Base-by-base conservation (phyloP, 2,888 invertebrate genomes). In the Melangyna quadrimaculata region DNA sequence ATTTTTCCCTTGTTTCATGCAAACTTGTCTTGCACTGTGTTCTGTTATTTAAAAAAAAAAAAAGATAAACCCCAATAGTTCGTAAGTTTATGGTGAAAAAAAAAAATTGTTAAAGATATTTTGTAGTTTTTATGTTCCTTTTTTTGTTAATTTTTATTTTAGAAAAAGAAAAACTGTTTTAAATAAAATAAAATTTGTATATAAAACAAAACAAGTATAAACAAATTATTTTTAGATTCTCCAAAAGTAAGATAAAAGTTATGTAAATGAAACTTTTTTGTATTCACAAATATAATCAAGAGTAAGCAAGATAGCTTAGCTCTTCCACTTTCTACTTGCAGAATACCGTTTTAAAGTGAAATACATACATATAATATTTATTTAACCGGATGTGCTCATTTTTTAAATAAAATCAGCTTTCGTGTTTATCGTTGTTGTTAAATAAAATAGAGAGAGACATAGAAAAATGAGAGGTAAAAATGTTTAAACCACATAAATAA, bases 11-110 rank as follows among this genome's bases (percentile, higher is more conserved):
- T 67, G 67, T 67, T 70, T 79, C 84, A 79, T 84, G 71, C 67
- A 71, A 79, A 67, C 37, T 51, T 51, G 65, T 84, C 37, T 84
- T 84, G 79, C 84, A 84, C 84, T 80, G 84, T 84, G 80, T 84
- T 84, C 84, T 80, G 69, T 61, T 75, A 59, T 61, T 43, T 48
- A 51, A 78, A 48, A 61, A 53, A 51, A 24, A 22, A 67, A 43
- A 51, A 57, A 61, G 17, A 53, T 19, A 55, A 69, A n/a, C 10
- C 83, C 75, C 75, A 67, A 72, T 84, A 84, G 84, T 27, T 77
- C 67, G 72, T 84, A 84, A 84, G 84, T 61, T 59, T 17, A 67
- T 71, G 24, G 74, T 69, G 65, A 78, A 61, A 67, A 83, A 40
- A 29, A 29, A 79, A 71, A 35, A 40, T 69, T 78, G 48, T 55